These are phyloP conservation scores for Stictonetta naevosa DNA, from an alignment of 2,113 vertebrate species.

Conservation along the genomic window DNA sequence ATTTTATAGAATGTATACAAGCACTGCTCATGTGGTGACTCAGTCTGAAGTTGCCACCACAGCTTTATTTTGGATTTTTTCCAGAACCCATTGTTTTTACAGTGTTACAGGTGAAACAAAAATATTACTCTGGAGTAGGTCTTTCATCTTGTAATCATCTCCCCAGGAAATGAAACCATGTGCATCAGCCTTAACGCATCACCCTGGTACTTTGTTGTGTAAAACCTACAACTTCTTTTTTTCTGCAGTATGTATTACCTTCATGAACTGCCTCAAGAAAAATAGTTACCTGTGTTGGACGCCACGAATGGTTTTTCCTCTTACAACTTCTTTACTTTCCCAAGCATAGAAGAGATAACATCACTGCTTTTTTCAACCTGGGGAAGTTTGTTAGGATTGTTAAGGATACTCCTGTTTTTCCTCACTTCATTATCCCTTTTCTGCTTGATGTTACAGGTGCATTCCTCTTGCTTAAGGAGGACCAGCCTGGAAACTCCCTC, in stretches of 20 bases:
- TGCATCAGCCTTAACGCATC: slow-evolving; percentile 76
- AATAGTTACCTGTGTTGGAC: slow-evolving; percentile 17
- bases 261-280: slow-evolving; percentile 56
- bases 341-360: background rate
- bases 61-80: slow-evolving; percentile 79
- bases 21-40: slow-evolving; percentile 67
- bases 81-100: slow-evolving; percentile 82
- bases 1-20: slow-evolving; percentile 62
- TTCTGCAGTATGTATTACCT: slow-evolving; percentile 50
- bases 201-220: slow-evolving; percentile 75
- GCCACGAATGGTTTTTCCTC: background rate
- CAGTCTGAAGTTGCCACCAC: slow-evolving; percentile 74
- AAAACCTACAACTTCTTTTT: slow-evolving; percentile 63
- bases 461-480: background rate
- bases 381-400: background rate
- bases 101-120: slow-evolving; percentile 82
- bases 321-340: background rate
- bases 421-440: background rate
- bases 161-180: slow-evolving; percentile 83
- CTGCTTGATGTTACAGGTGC: background rate
- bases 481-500: background rate
- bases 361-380: background rate
- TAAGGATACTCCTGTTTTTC: slow-evolving; percentile 3
- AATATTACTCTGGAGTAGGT: slow-evolving; percentile 79
- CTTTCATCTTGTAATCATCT: slow-evolving; percentile 81